Base-by-base conservation (phyloP, 2,888 invertebrate genomes). In the Matsumyia berberina region DNA sequence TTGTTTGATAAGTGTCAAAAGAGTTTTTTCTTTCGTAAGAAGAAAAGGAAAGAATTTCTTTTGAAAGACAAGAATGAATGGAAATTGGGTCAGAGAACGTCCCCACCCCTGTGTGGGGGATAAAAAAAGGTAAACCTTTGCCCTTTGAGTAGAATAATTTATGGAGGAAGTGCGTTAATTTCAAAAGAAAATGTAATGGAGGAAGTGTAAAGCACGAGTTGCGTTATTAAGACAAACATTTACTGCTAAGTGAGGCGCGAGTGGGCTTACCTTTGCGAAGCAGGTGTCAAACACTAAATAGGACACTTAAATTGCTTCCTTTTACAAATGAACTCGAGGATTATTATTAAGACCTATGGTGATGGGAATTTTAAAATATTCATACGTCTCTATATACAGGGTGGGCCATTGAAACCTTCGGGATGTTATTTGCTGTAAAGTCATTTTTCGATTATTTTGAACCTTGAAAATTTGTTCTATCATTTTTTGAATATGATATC, bases 111-210 rank as follows among this genome's bases (percentile, higher is more conserved):
- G 5, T 8, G 12, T 8, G n/a, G 42, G 33, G 53, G 74, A 74
- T 55, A 74, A 66, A 42, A 70, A 60, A 77, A 70, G 77, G 64
- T 77, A 77, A 77, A 77, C 51, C 44, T 53, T 49, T 24, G 24
- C 24, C 33, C 35, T 57, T 58, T 64, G 66, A 44, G 37, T 7
- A 64, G 37, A 66, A 66, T 72, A 77, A 77, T 77, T 77, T 51
- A 70, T 66, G 64, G 19, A 69, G 70, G 81, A 70, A 66, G 64
- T 76, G 70, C 81, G 76, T 76, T 57, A 57, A 70, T 58, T 58
- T 19, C 9, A 55, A 66, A 73, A 33, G 29, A 69, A 73, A 58
- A 57, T 37, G 35, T 37, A 62, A 58, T 67, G 53, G 51, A 37
- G 51, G 58, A 39, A 51, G 58, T 42, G 15, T 42, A 12, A 35